Evolutionary conservation across 2,113 vertebrate species (phyloP).

Genomic region (Lepisosteus oculatus): DNA sequence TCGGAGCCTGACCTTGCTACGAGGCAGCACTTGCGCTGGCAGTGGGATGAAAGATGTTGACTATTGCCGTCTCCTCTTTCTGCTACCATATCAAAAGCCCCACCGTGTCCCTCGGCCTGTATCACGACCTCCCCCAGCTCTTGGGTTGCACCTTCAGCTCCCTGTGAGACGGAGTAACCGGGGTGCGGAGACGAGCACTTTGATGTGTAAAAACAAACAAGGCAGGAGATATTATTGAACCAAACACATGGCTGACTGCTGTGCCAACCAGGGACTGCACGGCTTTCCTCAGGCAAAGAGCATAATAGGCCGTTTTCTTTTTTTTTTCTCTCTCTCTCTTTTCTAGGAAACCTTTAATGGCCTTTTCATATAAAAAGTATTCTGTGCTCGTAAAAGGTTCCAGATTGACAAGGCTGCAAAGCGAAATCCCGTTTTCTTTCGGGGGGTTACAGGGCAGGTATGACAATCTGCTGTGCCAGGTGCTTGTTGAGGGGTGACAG

Average conservation of each 20-base stretch:
- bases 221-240: slow-evolving; percentile 4
- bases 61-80: too few relatives aligned
- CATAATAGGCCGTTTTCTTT: slow-evolving; percentile 53
- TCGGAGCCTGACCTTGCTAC: too few relatives aligned
- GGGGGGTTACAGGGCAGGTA: slow-evolving; percentile 10
- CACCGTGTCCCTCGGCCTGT: too few relatives aligned
- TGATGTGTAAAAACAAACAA: background rate
- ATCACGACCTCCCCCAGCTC: too few relatives aligned
- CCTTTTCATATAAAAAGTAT: slow-evolving; percentile 64
- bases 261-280: slow-evolving; percentile 43
- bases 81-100: too few relatives aligned
- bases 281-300: slow-evolving; percentile 44
- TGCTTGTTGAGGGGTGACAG: background rate
- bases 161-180: too few relatives aligned
- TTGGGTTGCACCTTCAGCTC: too few relatives aligned
- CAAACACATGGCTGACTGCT: slow-evolving; percentile 26
- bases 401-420: slow-evolving; percentile 59
- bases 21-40: too few relatives aligned
- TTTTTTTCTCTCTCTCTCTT: slow-evolving; percentile 23
- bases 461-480: background rate
- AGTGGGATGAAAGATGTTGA: too few relatives aligned
- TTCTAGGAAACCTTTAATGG: slow-evolving; percentile 40
- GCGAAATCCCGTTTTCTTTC: slow-evolving; percentile 36
- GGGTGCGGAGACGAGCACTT: background rate
- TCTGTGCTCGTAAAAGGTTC: slow-evolving; percentile 55